A percentile compares a stretch with the other conserved stretches of the same genome.
Evolutionary conservation across 2,888 invertebrate species (phyloP).

Genomic region (Gisinianus flammeolus): DNA sequence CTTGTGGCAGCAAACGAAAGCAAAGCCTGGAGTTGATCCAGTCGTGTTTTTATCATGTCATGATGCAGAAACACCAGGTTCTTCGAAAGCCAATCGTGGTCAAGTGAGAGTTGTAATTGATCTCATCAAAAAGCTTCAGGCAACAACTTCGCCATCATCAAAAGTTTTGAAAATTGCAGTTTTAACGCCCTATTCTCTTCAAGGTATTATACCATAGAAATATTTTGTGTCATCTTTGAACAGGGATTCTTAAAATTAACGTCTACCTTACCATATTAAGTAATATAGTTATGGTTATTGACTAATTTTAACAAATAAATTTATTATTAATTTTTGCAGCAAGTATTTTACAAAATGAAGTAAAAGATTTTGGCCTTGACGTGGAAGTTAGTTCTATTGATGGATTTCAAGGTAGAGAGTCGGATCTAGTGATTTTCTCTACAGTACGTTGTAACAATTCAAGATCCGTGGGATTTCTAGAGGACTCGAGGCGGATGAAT

Average conservation of each 20-base stretch:
- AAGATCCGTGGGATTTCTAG: constrained; percentile 62
- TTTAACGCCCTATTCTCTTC: not conserved
- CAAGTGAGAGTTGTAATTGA: constrained; percentile 6
- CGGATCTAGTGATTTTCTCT: constrained; percentile 63
- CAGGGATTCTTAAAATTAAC: no score
- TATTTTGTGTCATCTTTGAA: no score
- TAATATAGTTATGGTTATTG: no score
- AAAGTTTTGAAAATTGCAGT: constrained; percentile 5
- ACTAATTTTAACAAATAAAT: no score
- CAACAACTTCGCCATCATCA: not conserved
- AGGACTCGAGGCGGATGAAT: constrained; percentile 62
- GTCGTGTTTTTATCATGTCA: constrained; percentile 22
- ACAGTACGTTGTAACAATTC: constrained; percentile 62
- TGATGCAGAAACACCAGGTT: not conserved
- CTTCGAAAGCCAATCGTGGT: constrained; percentile 25
- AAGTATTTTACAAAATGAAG: constrained; percentile 25
- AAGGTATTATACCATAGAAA: no score
- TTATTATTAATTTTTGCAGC: no score
- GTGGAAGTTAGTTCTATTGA: constrained; percentile 38
- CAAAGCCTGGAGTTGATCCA: constrained; percentile 1
- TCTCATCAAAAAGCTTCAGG: not conserved
- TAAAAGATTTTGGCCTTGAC: not conserved
- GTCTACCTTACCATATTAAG: no score
- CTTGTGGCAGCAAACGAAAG: constrained; percentile 18
- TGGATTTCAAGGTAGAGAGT: constrained; percentile 64